phyloP scores from a whole-genome alignment of 2,797 vertebrate genomes.

The Aphelocoma californica region DNA sequence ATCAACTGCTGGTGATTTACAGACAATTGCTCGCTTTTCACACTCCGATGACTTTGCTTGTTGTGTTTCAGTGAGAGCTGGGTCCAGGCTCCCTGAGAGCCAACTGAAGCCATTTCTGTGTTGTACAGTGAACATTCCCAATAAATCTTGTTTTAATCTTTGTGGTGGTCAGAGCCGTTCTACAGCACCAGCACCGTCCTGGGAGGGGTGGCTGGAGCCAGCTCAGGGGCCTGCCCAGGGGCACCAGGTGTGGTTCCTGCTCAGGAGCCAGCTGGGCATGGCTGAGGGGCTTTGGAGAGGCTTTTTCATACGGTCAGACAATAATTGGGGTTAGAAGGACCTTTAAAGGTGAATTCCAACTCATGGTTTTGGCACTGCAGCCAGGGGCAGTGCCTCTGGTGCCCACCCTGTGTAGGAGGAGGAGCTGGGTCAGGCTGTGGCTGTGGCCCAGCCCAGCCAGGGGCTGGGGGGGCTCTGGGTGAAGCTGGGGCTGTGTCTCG shows the following conservation, averaged over 20 bases:
- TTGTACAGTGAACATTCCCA: neutral
- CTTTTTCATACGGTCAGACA: neutral
- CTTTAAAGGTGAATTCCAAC: neutral
- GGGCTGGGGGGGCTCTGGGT: neutral
- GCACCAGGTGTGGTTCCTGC: neutral
- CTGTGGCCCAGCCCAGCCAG: too few species aligned
- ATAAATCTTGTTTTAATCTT: conserved; percentile 29
- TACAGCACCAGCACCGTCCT: too few species aligned
- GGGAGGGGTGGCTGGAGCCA: neutral
- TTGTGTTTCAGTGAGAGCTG: neutral
- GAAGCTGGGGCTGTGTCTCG: neutral
- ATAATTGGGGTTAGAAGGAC: neutral
- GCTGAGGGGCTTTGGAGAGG: neutral
- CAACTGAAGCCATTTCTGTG: neutral
- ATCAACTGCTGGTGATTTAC: neutral
- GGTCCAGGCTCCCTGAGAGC: neutral
- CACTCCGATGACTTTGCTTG: neutral
- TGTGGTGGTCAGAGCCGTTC: neutral
- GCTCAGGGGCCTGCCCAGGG: neutral
- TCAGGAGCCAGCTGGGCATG: neutral
- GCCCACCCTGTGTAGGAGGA: fast-evolving
- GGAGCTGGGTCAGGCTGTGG: neutral
- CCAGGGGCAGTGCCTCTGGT: neutral
- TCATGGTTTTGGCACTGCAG: neutral
- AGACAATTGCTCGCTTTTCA: neutral